A percentile compares a stretch with the other conserved stretches of the same genome.
phyloP scores from a whole-genome alignment of 2,888 invertebrate genomes.

The Dusona sp. region DNA sequence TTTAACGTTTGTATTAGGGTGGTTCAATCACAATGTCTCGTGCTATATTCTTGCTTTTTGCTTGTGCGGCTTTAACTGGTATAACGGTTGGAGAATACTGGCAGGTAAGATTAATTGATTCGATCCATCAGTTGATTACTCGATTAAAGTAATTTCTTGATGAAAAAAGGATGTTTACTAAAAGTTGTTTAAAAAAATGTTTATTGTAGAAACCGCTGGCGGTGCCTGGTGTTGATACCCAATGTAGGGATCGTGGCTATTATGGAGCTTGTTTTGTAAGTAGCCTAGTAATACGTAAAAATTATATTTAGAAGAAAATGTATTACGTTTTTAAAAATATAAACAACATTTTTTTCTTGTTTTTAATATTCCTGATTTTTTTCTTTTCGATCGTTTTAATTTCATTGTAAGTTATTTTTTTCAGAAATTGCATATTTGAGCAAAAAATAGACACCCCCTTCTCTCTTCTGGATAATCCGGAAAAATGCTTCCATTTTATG shows the following conservation, averaged over 20 bases:
- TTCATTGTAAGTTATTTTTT: no score
- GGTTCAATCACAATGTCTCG: neutral
- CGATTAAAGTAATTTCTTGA: neutral
- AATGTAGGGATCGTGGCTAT: neutral
- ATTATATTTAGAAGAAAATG: neutral
- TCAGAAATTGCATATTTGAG: no score
- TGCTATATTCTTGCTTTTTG: neutral
- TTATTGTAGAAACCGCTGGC: neutral
- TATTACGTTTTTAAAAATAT: neutral
- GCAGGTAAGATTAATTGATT: neutral
- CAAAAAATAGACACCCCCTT: no score
- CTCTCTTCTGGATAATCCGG: no score
- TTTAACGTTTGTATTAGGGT: neutral
- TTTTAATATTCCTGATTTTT: no score
- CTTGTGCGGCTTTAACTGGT: neutral
- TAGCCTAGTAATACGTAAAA: neutral
- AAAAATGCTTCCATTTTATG: no score
- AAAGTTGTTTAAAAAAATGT: neutral
- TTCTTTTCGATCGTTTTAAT: neutral
- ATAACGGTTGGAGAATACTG: neutral
- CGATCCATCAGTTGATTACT: no score
- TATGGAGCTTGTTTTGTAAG: constrained; percentile 24
- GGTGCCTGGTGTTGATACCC: neutral
- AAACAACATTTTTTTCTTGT: no score
- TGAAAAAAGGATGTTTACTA: neutral